Percentiles rank a stretch among this genome's conserved stretches.
phyloP scores from a whole-genome alignment of 2,797 vertebrate species.

The Limosa lapponica region DNA sequence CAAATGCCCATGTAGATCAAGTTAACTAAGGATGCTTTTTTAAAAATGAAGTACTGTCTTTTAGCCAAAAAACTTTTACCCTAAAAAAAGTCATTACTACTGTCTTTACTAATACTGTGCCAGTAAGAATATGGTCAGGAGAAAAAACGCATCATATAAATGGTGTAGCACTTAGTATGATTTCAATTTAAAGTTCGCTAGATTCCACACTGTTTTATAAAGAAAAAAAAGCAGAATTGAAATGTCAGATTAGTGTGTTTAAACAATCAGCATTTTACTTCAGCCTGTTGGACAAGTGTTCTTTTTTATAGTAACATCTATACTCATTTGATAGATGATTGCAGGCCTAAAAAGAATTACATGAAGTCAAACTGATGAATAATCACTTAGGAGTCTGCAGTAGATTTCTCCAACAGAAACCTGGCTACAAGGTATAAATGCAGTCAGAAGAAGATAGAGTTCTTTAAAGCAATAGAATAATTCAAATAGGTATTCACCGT shows the following conservation, averaged over 20 bases:
- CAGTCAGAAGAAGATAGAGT: not conserved
- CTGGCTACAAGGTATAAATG: not conserved
- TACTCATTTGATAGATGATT: not conserved
- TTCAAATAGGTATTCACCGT: not conserved
- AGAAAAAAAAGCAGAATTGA: not conserved
- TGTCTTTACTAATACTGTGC: not conserved
- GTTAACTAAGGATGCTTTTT: not conserved
- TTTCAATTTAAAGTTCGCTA: not conserved
- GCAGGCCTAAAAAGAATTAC: not conserved
- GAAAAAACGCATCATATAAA: not conserved
- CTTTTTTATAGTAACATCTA: not conserved
- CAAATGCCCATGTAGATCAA: not conserved
- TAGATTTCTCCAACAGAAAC: not conserved
- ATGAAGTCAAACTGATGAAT: not conserved
- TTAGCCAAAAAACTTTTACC: not conserved
- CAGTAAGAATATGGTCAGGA: not conserved
- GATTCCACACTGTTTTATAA: not conserved
- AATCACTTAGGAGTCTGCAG: not conserved
- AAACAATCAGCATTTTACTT: not conserved
- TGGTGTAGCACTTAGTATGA: rapidly evolving
- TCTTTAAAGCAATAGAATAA: not conserved
- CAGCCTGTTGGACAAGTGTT: not conserved
- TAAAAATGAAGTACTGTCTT: not conserved
- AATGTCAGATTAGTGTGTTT: not conserved
- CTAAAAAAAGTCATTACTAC: not conserved